These are phyloP conservation scores for Drosophila ezoana DNA, from an alignment of 2,888 invertebrate genomes.

Conservation along the genomic window DNA sequence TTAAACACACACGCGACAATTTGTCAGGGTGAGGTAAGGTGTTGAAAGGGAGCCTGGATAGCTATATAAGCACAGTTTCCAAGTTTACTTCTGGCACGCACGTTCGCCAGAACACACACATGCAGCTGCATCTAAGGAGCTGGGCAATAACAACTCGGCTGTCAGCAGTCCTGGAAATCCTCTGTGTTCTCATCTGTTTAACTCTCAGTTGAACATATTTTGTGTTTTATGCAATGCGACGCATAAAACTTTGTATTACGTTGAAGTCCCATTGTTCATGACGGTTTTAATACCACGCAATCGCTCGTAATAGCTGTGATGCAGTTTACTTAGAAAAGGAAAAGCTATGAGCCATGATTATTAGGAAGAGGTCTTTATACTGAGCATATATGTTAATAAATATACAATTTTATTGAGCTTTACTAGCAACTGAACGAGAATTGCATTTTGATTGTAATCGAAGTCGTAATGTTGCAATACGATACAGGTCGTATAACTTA, in stretches of 20 bases:
- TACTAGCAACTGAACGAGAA: no score
- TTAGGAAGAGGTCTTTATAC: no score
- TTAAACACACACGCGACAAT: constrained; percentile 39
- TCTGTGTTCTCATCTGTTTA: constrained; percentile 26
- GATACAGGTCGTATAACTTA: no score
- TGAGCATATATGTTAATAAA: neutral
- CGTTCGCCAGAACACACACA: constrained; percentile 55
- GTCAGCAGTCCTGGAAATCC: constrained; percentile 37
- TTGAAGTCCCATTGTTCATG: constrained; percentile 38
- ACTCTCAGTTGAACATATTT: constrained; percentile 55
- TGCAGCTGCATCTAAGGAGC: constrained; percentile 44
- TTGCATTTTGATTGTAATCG: no score
- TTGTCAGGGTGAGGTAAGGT: neutral
- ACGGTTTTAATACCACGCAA: constrained; percentile 1
- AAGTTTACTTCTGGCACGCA: constrained; percentile 51
- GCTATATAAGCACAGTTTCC: constrained; percentile 20
- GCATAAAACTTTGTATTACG: constrained; percentile 59
- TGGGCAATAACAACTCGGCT: constrained; percentile 49
- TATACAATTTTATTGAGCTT: neutral
- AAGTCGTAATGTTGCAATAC: no score
- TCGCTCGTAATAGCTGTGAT: neutral
- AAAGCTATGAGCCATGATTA: no score
- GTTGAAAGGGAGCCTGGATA: constrained; percentile 4
- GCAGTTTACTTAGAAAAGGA: no score
- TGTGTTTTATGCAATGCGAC: constrained; percentile 61